Conservation (phyloP, 1,140 invertebrate genomes). For the Artemia franciscana region DNA sequence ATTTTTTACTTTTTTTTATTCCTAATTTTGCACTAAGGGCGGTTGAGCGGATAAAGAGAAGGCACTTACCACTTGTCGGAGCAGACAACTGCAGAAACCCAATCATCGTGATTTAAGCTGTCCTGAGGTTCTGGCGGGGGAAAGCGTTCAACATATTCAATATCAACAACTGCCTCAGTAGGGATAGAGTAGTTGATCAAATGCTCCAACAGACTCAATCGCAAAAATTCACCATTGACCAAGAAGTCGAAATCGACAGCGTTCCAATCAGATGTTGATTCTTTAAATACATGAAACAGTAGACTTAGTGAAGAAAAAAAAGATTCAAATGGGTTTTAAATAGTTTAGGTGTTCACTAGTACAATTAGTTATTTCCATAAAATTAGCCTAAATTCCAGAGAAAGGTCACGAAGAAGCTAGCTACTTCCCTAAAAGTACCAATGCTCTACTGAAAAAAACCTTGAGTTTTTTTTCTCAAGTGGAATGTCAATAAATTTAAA, state of each 20-base stretch:
- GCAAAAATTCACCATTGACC: conserved; percentile 50
- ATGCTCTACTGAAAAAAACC: too few relatives aligned
- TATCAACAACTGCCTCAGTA: conserved; percentile 48
- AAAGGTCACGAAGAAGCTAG: too few relatives aligned
- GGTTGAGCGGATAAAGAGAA: background rate
- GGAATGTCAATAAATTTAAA: too few relatives aligned
- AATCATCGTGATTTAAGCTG: conserved; percentile 79
- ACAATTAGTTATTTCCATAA: too few relatives aligned
- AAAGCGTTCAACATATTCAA: conserved; percentile 71
- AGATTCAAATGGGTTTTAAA: too few relatives aligned
- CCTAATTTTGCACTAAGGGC: too few relatives aligned
- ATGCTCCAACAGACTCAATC: conserved; percentile 31
- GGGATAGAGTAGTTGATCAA: conserved; percentile 37
- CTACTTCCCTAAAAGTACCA: too few relatives aligned
- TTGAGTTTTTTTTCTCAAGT: too few relatives aligned
- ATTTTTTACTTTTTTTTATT: background rate
- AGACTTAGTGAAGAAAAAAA: too few relatives aligned
- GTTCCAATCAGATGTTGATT: conserved; percentile 17
- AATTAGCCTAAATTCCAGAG: too few relatives aligned
- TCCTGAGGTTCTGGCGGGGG: conserved; percentile 72
- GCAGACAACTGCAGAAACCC: conserved; percentile 64
- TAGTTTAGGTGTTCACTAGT: too few relatives aligned
- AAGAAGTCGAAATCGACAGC: conserved; percentile 67
- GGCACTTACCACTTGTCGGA: conserved; percentile 38
- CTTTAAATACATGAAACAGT: too few relatives aligned